Base-by-base conservation (phyloP, 2,113 vertebrate genomes). In the Heterotis niloticus region DNA sequence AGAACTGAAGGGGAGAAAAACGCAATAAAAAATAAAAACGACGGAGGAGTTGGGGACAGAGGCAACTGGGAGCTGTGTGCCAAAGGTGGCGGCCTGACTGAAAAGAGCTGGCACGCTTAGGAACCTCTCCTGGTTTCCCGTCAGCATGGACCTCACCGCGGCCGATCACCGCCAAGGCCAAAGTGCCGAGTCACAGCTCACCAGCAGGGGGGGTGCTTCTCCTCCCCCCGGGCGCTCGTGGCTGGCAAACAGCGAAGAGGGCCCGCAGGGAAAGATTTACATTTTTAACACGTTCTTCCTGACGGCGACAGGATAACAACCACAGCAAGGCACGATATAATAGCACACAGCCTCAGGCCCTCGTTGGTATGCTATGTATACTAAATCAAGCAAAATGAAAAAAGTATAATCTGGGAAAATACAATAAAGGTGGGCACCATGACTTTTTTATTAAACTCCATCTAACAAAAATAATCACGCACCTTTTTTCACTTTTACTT, bases 31-130 rank as follows among this genome's bases (percentile, higher is more conserved):
- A 24, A 52, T 29, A 51, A 34, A 34, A 13, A 23, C 23, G 44
- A 67, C 18, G 11, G 12, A 44, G 56, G 28, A 44, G 12, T 77
- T 80, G 81, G 71, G 2, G 82, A 64, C 69, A 18, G 51, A 81
- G 83, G 79, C 75, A 78, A 73, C 67, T 79, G 52, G 44, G 28
- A 80, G 67, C 83, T 64, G 83, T 5, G 24, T 7, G 52, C 64
- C 16, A 16, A 52, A 10, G 51, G 64, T 23, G 3, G n/a, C 26
- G 81, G 83, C 83, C 85, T 92, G 93, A 94, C 91, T 89, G 91
- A 94, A 92, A 88, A 74, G 91, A 94, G 86, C 85, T 95, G 94
- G 94, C 94, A 96, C 91, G 85, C 84, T 68, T 80, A 79, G 78
- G 87, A 85, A 87, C 90, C 92, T 93, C 94, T 90, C 90, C 81